Conservation (phyloP, 2,888 invertebrate genomes). For the Gymnosoma rotundatum region DNA sequence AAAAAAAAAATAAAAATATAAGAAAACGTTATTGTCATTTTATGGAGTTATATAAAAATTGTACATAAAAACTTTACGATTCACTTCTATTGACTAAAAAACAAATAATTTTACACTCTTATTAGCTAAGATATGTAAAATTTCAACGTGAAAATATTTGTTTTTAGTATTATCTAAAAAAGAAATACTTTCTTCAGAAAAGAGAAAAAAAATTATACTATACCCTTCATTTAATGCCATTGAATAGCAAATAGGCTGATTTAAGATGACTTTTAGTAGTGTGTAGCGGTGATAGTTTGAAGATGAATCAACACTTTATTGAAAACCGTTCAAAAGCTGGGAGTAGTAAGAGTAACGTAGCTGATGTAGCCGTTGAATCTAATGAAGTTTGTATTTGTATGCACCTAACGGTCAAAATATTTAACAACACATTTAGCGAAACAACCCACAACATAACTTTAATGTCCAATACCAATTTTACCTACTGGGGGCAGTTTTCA, state of each 20-base stretch:
- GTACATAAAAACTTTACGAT: slow-evolving; percentile 36
- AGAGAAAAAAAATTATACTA: slow-evolving; percentile 52
- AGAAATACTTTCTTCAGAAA: slow-evolving; percentile 51
- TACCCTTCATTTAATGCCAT: slow-evolving; percentile 55
- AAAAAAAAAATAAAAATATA: slow-evolving; percentile 48
- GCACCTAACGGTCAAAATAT: slow-evolving; percentile 16
- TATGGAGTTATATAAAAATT: slow-evolving; percentile 29
- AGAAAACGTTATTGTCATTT: slow-evolving; percentile 57
- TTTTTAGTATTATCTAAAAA: slow-evolving; percentile 46
- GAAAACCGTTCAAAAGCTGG: slow-evolving; percentile 41
- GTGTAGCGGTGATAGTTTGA: slow-evolving; percentile 43
- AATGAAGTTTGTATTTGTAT: slow-evolving; percentile 22
- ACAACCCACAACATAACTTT: slow-evolving; percentile 37
- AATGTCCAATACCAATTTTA: slow-evolving; percentile 25
- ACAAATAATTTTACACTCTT: slow-evolving; percentile 34
- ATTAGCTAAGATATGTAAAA: slow-evolving; percentile 28
- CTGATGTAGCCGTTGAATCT: slow-evolving; percentile 30
- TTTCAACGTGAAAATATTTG: slow-evolving; percentile 38
- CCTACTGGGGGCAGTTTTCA: slow-evolving; percentile 1
- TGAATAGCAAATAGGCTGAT: slow-evolving; percentile 33
- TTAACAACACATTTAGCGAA: slow-evolving; percentile 39
- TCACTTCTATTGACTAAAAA: slow-evolving; percentile 34
- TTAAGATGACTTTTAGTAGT: slow-evolving; percentile 35
- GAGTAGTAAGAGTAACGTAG: slow-evolving; percentile 28
- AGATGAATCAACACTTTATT: slow-evolving; percentile 16